Percentiles rank a stretch among this genome's conserved stretches.
Conservation (phyloP, 1,140 invertebrate species). For the Leguminivora glycinivorella region DNA sequence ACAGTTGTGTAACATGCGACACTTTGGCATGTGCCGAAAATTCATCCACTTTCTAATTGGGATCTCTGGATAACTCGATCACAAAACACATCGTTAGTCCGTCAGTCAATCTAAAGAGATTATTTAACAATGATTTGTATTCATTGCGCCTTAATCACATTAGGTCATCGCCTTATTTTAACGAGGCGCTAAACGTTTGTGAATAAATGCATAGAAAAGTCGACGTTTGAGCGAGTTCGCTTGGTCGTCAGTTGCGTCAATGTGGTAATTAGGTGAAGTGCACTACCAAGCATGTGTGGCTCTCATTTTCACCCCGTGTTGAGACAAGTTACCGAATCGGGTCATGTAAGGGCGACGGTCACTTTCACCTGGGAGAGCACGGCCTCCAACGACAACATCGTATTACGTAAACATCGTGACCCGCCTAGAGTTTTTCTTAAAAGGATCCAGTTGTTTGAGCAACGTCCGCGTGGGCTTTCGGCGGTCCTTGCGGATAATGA, state of each 20-base stretch:
- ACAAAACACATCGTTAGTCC: constrained; percentile 20
- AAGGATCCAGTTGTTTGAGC: constrained; percentile 16
- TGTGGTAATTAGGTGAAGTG: constrained; percentile 10
- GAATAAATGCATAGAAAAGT: constrained; percentile 17
- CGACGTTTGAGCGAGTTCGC: constrained; percentile 1
- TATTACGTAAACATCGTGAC: constrained; percentile 33
- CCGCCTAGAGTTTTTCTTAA: constrained; percentile 30
- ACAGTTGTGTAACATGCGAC: constrained; percentile 38
- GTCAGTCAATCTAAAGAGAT: neutral
- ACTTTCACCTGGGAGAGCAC: constrained; percentile 31
- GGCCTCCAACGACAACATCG: constrained; percentile 16
- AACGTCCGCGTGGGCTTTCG: constrained; percentile 17
- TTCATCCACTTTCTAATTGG: constrained; percentile 38
- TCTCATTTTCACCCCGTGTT: constrained; percentile 9
- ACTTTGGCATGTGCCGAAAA: constrained; percentile 39
- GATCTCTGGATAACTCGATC: constrained; percentile 28
- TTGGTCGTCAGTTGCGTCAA: neutral
- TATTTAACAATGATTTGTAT: constrained; percentile 9
- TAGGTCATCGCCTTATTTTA: constrained; percentile 25
- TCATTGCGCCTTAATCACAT: constrained; percentile 14
- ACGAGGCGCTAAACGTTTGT: neutral
- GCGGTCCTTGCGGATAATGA: constrained; percentile 18
- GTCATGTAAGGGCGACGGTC: constrained; percentile 29
- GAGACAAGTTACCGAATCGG: constrained; percentile 31
- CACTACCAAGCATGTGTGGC: neutral